Evolutionary conservation across 2,113 vertebrate genomes (phyloP).

Genomic region (Platichthys stellatus): DNA sequence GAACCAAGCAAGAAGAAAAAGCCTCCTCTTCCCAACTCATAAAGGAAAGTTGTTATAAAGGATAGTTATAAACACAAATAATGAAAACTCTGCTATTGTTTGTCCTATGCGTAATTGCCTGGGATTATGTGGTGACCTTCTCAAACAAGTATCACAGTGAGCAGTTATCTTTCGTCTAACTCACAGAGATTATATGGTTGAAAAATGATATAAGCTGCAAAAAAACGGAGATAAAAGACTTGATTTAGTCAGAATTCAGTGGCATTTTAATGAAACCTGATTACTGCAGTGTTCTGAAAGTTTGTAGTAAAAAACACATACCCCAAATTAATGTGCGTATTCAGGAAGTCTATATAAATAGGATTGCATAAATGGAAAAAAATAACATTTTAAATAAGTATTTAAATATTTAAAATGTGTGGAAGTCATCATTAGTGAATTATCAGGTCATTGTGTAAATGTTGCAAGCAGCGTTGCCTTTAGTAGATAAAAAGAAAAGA

Average conservation of each 20-base stretch:
- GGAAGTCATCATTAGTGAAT: too few species aligned
- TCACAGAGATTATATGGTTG: constrained; percentile 35
- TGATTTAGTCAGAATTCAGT: constrained; percentile 23
- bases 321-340: not conserved
- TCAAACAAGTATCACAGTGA: constrained; percentile 2
- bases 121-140: constrained; percentile 37
- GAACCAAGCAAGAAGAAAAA: too few species aligned
- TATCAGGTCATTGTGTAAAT: too few species aligned
- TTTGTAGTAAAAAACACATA: constrained; percentile 14
- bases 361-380: too few species aligned
- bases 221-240: constrained; percentile 39
- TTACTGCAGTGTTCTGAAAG: constrained; percentile 16
- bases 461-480: too few species aligned
- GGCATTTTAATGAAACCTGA: constrained; percentile 30
- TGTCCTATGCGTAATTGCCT: constrained; percentile 7
- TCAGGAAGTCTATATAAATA: not conserved
- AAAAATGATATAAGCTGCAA: constrained; percentile 30
- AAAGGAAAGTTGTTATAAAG: too few species aligned
- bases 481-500: too few species aligned
- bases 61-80: not conserved
- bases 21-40: too few species aligned
- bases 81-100: constrained; percentile 11
- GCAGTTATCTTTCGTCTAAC: constrained; percentile 21
- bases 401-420: too few species aligned
- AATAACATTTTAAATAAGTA: too few species aligned